phyloP scores from a whole-genome alignment of 2,113 vertebrate genomes.

The Sturnira hondurensis region DNA sequence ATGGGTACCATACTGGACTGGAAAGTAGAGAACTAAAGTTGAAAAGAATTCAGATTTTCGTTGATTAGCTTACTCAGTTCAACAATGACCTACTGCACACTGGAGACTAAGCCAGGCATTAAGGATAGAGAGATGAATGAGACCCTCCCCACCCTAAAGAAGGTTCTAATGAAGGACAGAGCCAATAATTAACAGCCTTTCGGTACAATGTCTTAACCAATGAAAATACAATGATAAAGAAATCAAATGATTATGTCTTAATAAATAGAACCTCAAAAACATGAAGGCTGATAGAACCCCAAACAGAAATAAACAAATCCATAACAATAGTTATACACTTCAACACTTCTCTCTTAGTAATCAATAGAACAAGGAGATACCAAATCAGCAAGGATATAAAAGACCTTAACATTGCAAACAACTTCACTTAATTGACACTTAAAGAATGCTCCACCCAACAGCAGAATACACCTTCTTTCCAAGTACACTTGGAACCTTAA shows the following conservation, averaged over 20 bases:
- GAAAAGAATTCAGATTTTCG: not conserved
- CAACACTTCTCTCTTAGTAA: not conserved
- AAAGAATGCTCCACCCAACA: not conserved
- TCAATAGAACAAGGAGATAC: not conserved
- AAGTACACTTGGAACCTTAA: not conserved
- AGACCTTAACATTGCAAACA: not conserved
- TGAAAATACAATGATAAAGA: not conserved
- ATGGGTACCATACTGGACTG: not conserved
- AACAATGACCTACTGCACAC: not conserved
- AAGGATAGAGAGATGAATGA: not conserved
- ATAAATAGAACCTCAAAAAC: not conserved
- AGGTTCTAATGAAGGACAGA: not conserved
- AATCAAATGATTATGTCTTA: not conserved
- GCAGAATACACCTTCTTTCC: not conserved
- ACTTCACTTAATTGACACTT: not conserved
- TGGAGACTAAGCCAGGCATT: not conserved
- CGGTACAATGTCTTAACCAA: not conserved
- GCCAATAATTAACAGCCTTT: not conserved
- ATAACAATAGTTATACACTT: not conserved
- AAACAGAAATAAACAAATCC: not conserved
- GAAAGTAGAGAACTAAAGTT: not conserved
- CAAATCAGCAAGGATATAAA: not conserved
- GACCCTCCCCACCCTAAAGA: not conserved
- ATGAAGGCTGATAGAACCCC: not conserved
- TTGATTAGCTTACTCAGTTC: not conserved